Evolutionary conservation across 2,113 vertebrate species (phyloP).

Genomic region (Oncorhynchus nerka): DNA sequence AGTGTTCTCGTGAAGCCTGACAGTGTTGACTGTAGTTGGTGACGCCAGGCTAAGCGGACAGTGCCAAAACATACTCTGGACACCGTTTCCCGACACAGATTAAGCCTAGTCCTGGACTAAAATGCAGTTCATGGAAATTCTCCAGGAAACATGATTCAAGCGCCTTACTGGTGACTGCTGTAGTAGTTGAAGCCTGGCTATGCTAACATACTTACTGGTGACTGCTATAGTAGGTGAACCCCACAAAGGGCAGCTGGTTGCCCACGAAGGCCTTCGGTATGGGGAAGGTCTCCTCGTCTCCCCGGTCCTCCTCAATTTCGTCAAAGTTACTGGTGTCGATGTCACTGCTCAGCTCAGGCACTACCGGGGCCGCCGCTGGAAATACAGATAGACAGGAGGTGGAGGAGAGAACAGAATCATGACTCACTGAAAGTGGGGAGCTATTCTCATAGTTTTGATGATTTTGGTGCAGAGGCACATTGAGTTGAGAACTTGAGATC

Average conservation of each 20-base stretch:
- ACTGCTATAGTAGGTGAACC: slow-evolving; percentile 96
- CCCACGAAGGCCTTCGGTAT: slow-evolving; percentile 98
- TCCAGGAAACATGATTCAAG: too few relatives aligned
- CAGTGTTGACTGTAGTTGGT: too few relatives aligned
- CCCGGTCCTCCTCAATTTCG: slow-evolving; percentile 96
- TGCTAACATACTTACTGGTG: slow-evolving; percentile 80
- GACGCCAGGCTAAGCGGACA: too few relatives aligned
- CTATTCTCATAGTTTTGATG: too few relatives aligned
- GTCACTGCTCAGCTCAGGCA: slow-evolving; percentile 96
- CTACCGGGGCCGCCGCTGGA: slow-evolving; percentile 93
- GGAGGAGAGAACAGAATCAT: not conserved
- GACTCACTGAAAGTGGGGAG: not conserved
- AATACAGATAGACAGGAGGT: not conserved
- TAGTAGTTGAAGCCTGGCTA: not conserved
- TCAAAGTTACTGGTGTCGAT: slow-evolving; percentile 99
- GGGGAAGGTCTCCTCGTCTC: slow-evolving; percentile 97
- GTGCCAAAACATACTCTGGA: too few relatives aligned
- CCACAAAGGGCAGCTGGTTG: slow-evolving; percentile 97
- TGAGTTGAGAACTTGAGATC: too few relatives aligned
- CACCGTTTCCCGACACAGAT: too few relatives aligned
- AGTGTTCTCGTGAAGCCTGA: too few relatives aligned
- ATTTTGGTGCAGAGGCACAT: too few relatives aligned
- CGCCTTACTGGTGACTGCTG: not conserved
- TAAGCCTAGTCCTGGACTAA: too few relatives aligned
- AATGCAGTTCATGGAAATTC: too few relatives aligned